Evolutionary conservation across 2,888 invertebrate genomes (phyloP).

Genomic region (Ashinkailepas kermadecensis): DNA sequence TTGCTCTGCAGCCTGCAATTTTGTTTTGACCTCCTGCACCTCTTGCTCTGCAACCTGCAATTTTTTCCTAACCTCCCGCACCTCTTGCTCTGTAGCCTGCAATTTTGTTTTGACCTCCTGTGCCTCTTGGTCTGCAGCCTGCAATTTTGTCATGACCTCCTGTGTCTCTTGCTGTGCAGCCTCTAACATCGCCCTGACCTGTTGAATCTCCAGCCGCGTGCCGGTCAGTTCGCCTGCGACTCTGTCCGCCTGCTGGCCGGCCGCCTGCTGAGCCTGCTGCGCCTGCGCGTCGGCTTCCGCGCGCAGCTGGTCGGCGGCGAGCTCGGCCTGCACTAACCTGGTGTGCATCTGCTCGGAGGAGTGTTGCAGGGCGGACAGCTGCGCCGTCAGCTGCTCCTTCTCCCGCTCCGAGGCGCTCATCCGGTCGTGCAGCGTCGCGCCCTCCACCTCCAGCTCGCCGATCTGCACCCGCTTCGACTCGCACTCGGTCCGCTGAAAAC

Average conservation of each 20-base stretch:
- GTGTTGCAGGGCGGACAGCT: neutral
- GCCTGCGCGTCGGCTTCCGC: neutral
- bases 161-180: neutral
- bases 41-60: neutral
- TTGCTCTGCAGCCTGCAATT: neutral
- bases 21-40: neutral
- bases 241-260: neutral
- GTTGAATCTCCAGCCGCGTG: neutral
- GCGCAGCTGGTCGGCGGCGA: neutral
- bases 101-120: neutral
- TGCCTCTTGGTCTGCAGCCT: neutral
- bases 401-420: neutral
- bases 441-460: neutral
- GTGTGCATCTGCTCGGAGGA: neutral
- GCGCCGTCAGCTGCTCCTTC: neutral
- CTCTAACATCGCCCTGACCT: neutral
- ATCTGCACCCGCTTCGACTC: neutral
- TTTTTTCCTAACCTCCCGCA: neutral
- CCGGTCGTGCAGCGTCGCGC: neutral
- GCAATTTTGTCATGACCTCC: neutral
- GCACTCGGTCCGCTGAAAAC: neutral
- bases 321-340: neutral
- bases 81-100: neutral
- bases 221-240: neutral
- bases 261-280: neutral